Evolutionary conservation across 2,113 vertebrate species (phyloP).

Genomic region (Syrrhaptes paradoxus): DNA sequence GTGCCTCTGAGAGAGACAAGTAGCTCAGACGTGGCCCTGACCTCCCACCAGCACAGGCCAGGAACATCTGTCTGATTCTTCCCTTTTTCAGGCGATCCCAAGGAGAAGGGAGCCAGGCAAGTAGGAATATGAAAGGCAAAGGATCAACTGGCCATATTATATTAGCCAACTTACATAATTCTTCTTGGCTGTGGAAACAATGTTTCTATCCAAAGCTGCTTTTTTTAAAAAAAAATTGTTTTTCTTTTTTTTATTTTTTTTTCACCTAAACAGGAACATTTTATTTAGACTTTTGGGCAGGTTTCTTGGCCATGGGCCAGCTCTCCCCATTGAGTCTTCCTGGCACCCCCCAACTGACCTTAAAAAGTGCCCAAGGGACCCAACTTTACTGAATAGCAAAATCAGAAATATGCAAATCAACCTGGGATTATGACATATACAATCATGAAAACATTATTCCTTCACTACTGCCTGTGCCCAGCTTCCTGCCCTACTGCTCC

Average conservation of each 20-base stretch:
- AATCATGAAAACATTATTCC: constrained; percentile 44
- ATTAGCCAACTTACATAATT: constrained; percentile 65
- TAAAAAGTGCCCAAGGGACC: background rate
- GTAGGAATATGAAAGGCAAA: constrained; percentile 36
- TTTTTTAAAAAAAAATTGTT: no score
- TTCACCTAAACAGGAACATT: background rate
- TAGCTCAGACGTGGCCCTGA: background rate
- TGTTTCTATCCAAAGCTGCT: constrained; percentile 34
- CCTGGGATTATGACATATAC: background rate
- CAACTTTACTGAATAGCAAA: constrained; percentile 58
- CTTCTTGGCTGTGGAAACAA: constrained; percentile 58
- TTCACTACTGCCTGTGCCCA: constrained; percentile 10
- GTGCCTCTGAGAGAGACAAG: background rate
- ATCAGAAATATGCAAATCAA: constrained; percentile 52
- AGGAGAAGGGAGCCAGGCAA: constrained; percentile 24
- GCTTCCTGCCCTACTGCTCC: constrained; percentile 61
- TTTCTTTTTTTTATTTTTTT: background rate
- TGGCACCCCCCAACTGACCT: background rate
- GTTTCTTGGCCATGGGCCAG: background rate
- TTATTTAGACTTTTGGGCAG: constrained; percentile 46
- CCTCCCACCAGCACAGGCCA: background rate
- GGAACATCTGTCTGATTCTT: constrained; percentile 51
- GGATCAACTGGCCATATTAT: background rate
- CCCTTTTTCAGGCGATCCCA: background rate
- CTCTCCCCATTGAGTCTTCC: background rate